Conservation (phyloP, 2,888 invertebrate species). For the Agrochola macilenta region DNA sequence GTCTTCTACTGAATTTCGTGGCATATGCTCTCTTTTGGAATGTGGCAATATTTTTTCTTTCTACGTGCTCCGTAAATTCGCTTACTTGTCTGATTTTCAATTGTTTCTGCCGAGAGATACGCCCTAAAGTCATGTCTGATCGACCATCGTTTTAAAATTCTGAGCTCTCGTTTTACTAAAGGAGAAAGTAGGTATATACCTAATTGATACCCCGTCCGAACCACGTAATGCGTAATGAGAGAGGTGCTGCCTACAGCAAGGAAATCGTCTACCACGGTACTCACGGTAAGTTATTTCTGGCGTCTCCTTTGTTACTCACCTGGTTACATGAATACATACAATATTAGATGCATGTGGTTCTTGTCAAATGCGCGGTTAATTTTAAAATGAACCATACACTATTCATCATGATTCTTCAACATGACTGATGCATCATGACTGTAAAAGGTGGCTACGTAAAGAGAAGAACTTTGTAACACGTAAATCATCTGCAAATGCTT, state of each 20-base stretch:
- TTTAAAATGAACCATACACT: not conserved
- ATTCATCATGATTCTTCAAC: not conserved
- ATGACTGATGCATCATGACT: not conserved
- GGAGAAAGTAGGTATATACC: slow-evolving; percentile 20
- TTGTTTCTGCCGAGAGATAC: not conserved
- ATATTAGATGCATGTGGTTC: not conserved
- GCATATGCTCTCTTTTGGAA: not conserved
- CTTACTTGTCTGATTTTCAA: not conserved
- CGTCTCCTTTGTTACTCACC: not conserved
- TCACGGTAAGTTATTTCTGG: not conserved
- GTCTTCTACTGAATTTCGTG: not conserved
- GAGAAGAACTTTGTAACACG: not conserved
- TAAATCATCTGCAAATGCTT: not conserved
- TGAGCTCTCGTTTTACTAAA: not conserved
- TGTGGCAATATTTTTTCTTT: not conserved
- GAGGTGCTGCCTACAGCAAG: not conserved
- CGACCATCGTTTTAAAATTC: not conserved
- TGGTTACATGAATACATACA: not conserved
- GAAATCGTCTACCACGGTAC: not conserved
- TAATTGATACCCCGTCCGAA: not conserved
- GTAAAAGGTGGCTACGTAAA: no score
- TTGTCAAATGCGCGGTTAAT: not conserved
- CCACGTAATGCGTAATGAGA: slow-evolving; percentile 14
- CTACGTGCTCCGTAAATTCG: not conserved
- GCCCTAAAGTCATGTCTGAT: not conserved